Conservation (phyloP, 2,888 invertebrate genomes). For the Plagodis dolabraria region DNA sequence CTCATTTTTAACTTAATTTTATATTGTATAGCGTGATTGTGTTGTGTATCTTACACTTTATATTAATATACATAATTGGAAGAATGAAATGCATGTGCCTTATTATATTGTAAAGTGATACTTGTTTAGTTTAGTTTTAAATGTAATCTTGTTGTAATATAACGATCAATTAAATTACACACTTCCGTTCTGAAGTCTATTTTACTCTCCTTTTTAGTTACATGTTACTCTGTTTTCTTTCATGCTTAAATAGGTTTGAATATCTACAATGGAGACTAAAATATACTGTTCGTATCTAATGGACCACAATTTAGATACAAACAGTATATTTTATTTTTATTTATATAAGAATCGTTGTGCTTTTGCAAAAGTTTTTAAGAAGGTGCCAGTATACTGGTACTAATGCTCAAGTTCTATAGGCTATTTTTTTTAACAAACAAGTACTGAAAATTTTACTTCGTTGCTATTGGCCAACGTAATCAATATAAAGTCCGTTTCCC, state of each 20-base stretch:
- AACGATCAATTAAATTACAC: slow-evolving; percentile 9
- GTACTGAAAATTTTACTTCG: no score
- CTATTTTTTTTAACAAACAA: no score
- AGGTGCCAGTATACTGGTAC: no score
- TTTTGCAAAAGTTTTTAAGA: no score
- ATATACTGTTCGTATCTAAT: no score
- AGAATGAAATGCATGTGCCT: slow-evolving; percentile 63
- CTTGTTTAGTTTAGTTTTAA: slow-evolving; percentile 39
- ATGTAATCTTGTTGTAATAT: neutral
- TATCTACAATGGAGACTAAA: no score
- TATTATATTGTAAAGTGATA: slow-evolving; percentile 67
- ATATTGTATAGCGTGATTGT: slow-evolving; percentile 56
- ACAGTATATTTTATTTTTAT: slow-evolving; percentile 28
- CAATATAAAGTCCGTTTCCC: no score
- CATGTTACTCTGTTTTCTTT: neutral
- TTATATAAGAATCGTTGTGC: slow-evolving; percentile 1
- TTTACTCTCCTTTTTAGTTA: neutral
- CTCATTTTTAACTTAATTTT: slow-evolving; percentile 45
- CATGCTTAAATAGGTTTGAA: slow-evolving; percentile 3
- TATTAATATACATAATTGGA: slow-evolving; percentile 27
- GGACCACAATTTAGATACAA: slow-evolving; percentile 10
- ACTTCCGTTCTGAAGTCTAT: slow-evolving; percentile 3
- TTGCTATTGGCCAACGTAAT: no score
- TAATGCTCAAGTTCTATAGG: no score
- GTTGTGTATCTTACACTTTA: slow-evolving; percentile 34